Conservation (phyloP, 2,797 vertebrate species). For the Rhodeus uyekii region DNA sequence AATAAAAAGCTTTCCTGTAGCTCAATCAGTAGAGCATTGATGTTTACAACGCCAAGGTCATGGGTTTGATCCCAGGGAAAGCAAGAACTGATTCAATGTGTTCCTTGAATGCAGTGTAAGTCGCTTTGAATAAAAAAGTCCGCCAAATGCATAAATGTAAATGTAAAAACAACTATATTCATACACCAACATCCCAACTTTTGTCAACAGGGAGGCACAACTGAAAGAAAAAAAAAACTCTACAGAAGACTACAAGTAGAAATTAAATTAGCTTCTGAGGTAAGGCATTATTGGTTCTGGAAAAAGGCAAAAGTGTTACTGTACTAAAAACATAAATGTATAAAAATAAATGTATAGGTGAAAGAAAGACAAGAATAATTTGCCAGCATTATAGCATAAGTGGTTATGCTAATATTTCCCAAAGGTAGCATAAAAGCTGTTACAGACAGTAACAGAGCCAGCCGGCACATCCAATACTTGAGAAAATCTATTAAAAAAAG, state of each 20-base stretch:
- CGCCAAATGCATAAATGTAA: no score
- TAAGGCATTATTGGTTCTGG: not conserved
- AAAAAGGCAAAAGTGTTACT: not conserved
- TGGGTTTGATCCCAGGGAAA: no score
- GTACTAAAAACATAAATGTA: not conserved
- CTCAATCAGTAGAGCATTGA: no score
- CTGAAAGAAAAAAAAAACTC: no score
- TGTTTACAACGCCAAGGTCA: no score
- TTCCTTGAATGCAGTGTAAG: no score
- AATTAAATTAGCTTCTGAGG: not conserved
- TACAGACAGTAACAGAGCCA: slow-evolving; percentile 12
- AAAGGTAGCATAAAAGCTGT: not conserved
- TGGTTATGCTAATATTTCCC: not conserved
- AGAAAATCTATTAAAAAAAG: not conserved
- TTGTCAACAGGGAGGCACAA: no score
- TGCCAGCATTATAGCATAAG: not conserved
- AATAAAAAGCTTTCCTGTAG: no score
- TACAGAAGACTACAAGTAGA: not conserved
- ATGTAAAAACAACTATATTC: no score
- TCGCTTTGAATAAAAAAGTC: no score
- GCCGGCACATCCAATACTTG: not conserved
- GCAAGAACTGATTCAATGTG: no score
- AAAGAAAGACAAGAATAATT: not conserved
- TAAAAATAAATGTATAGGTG: not conserved
- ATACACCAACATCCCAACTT: no score